Evolutionary conservation across 1,140 invertebrate genomes (phyloP).

Genomic region (Cotesia chilonis): DNA sequence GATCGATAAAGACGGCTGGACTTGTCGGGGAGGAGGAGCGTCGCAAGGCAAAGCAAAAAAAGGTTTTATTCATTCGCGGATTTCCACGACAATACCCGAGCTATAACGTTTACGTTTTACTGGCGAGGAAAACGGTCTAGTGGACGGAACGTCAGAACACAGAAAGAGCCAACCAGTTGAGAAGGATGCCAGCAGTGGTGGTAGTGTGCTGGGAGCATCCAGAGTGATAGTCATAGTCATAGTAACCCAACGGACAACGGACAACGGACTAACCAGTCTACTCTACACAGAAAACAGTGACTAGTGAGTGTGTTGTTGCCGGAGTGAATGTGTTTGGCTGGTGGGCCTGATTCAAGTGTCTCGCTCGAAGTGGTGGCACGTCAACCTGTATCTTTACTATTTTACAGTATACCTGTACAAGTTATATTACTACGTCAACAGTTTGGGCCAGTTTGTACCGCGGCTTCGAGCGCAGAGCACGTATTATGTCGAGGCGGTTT

Average conservation of each 20-base stretch:
- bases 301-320: no score
- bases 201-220: not conserved
- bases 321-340: no score
- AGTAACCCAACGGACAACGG: no score
- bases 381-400: no score
- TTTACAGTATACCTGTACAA: slow-evolving; percentile 1
- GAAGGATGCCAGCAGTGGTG: not conserved
- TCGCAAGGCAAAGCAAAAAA: not conserved
- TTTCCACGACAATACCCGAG: slow-evolving; percentile 19
- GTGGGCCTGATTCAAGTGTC: not conserved
- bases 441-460: slow-evolving; percentile 22
- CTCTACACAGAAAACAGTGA: no score
- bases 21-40: slow-evolving; percentile 4
- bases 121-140: not conserved
- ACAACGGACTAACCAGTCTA: no score
- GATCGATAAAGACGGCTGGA: slow-evolving; percentile 28
- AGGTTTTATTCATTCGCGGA: slow-evolving; percentile 7
- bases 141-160: not conserved
- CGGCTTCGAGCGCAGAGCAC: not conserved
- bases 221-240: no score
- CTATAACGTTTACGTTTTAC: not conserved
- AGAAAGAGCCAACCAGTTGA: not conserved
- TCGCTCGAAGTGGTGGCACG: not conserved
- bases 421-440: no score
- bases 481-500: not conserved